Evolutionary conservation across 2,113 vertebrate species (phyloP).

Genomic region (Petrocephalus zakoni): DNA sequence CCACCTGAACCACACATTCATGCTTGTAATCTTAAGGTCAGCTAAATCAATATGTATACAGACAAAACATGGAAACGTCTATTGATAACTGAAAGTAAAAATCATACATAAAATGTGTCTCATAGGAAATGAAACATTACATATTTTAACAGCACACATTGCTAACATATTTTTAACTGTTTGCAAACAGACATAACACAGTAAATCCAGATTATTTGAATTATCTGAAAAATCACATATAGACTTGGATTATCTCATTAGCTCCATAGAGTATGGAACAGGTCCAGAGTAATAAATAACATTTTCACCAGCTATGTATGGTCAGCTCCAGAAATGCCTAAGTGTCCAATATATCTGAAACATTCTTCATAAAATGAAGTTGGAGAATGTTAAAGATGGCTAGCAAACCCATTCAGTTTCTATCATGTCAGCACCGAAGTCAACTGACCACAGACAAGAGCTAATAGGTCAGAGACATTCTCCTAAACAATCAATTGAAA

Average conservation of each 20-base stretch:
- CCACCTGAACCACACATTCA: background rate
- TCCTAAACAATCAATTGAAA: background rate
- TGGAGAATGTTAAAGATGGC: background rate
- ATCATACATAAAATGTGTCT: background rate
- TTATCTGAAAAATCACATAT: background rate
- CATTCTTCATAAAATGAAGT: background rate
- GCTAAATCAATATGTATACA: background rate
- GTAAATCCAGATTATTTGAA: background rate
- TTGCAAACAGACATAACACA: background rate
- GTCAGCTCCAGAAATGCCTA: background rate
- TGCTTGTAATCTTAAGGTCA: background rate
- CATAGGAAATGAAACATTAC: background rate
- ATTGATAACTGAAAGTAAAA: background rate
- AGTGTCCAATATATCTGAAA: background rate
- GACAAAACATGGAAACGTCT: background rate
- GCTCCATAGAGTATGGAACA: background rate
- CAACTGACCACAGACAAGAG: constrained; percentile 9
- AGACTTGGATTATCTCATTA: background rate
- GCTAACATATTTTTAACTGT: background rate
- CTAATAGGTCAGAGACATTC: constrained; percentile 8
- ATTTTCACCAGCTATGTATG: background rate
- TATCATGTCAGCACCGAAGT: background rate
- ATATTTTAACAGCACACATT: background rate
- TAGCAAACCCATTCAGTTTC: background rate
- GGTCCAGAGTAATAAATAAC: background rate